Evolutionary conservation across 2,113 vertebrate species (phyloP).

Genomic region (Ammodytes dubius): DNA sequence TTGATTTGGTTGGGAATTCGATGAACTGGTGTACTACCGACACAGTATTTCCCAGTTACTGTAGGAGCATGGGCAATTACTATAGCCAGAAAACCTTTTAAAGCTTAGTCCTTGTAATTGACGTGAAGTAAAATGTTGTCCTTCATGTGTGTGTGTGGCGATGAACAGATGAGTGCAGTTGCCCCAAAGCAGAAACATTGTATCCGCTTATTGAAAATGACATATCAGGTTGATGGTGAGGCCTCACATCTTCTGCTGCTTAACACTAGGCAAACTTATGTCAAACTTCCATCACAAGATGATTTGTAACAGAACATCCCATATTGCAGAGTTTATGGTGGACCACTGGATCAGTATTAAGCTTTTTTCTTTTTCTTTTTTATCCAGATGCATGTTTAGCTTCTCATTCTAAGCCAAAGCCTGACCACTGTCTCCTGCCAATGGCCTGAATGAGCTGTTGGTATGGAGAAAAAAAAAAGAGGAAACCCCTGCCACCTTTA

Average conservation of each 20-base stretch:
- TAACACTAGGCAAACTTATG: conserved; percentile 40
- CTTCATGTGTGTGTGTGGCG: conserved; percentile 12
- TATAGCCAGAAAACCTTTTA: neutral
- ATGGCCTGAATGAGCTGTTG: conserved; percentile 55
- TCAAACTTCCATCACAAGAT: conserved; percentile 55
- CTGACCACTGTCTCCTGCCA: conserved; percentile 66
- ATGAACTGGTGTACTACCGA: neutral
- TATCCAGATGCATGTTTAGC: conserved; percentile 53
- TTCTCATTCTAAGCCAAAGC: conserved; percentile 65
- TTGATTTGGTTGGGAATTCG: neutral
- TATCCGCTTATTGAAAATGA: conserved; percentile 63
- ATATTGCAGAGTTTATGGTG: conserved; percentile 56
- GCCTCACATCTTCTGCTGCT: conserved; percentile 61
- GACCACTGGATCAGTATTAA: conserved; percentile 61
- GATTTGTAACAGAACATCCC: conserved; percentile 65
- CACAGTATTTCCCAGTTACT: neutral
- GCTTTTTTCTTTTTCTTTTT: conserved; percentile 31
- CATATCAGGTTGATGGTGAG: conserved; percentile 50
- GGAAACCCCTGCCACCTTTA: conserved; percentile 68
- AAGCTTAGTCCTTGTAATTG: neutral
- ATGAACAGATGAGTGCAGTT: conserved; percentile 21
- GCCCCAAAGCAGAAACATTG: conserved; percentile 19
- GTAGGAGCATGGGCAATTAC: neutral
- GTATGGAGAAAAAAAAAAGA: conserved; percentile 40
- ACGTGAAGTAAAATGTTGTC: conserved; percentile 5